Evolutionary conservation across 2,888 invertebrate species (phyloP).

Genomic region (Tethea ocularis): DNA sequence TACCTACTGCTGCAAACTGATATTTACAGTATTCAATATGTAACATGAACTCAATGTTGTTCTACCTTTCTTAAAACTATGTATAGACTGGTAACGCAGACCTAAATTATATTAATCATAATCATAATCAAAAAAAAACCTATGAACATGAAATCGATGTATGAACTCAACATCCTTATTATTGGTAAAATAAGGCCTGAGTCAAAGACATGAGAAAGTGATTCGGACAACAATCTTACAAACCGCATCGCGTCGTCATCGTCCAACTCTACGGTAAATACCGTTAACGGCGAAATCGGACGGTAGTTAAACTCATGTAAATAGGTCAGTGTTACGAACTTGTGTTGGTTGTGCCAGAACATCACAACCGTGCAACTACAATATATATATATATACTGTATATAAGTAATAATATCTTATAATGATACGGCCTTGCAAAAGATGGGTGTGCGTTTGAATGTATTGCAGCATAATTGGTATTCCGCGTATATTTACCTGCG

Average conservation of each 20-base stretch:
- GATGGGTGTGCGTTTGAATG: background rate
- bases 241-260: conserved; percentile 21
- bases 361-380: conserved; percentile 13
- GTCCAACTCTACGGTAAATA: conserved; percentile 35
- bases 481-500: background rate
- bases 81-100: background rate
- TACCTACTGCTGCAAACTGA: background rate
- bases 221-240: conserved; percentile 45
- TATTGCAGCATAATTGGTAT: background rate
- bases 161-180: conserved; percentile 21
- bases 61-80: too few species aligned
- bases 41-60: background rate
- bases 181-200: conserved; percentile 26
- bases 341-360: conserved; percentile 17
- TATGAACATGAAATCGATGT: too few species aligned
- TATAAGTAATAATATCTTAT: too few species aligned
- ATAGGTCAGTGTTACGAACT: conserved; percentile 65
- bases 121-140: background rate
- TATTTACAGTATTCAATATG: too few species aligned
- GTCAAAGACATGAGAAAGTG: conserved; percentile 68
- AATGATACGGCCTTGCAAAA: background rate
- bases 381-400: background rate
- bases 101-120: background rate
- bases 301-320: conserved; percentile 63
- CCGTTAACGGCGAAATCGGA: conserved; percentile 77